Conservation (phyloP, 2,888 invertebrate species). For the Crematogaster levior region DNA sequence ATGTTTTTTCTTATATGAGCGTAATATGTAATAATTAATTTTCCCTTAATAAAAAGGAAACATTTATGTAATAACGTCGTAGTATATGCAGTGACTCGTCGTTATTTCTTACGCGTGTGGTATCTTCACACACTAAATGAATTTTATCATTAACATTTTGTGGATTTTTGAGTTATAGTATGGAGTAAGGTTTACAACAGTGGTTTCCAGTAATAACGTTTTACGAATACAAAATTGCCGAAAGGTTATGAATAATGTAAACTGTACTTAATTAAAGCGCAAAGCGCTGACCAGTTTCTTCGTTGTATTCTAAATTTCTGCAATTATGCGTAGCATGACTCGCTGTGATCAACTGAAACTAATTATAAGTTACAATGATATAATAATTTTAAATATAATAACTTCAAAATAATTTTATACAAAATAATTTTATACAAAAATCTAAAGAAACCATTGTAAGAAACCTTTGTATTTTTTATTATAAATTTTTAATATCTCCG, state of each 20-base stretch:
- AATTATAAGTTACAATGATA: background rate
- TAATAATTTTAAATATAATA: too few species aligned
- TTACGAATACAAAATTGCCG: background rate
- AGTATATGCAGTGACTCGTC: background rate
- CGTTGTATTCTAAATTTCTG: background rate
- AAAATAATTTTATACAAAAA: background rate
- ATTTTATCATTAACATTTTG: background rate
- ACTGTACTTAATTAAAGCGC: background rate
- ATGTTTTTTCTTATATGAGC: background rate
- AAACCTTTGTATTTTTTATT: background rate
- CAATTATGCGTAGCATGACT: background rate
- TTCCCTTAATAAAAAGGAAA: background rate
- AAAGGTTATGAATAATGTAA: background rate
- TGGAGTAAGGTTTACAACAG: background rate
- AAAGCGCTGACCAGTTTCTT: background rate
- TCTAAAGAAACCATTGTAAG: too few species aligned
- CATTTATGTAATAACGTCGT: background rate
- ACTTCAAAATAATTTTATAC: too few species aligned
- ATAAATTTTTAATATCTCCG: background rate
- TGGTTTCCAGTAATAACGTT: conserved; percentile 5
- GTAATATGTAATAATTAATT: background rate
- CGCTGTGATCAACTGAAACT: background rate
- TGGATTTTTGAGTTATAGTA: background rate
- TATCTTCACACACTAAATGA: background rate
- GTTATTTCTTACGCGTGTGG: background rate